phyloP scores from a whole-genome alignment of 92 coral and sea anemone species.

The Bergia sp. region DNA sequence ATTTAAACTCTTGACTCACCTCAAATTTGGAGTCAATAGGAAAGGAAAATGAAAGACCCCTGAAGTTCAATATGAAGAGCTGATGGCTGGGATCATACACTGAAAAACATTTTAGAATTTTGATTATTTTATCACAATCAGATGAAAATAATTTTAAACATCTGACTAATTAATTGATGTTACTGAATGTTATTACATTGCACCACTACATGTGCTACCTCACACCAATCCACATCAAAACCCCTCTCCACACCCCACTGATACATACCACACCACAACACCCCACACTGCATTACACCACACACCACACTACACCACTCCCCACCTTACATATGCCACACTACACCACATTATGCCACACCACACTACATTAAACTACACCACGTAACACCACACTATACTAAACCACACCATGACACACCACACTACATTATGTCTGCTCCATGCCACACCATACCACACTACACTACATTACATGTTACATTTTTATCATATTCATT shows the following conservation, averaged over 20 bases:
- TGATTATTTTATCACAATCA: not conserved
- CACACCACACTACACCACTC: not conserved
- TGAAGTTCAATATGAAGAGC: constrained; percentile 93
- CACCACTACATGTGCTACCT: not conserved
- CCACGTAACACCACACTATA: not conserved
- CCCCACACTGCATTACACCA: not conserved
- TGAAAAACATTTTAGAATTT: constrained; percentile 38
- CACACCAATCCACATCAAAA: not conserved
- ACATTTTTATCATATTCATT: no score
- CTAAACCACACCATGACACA: not conserved
- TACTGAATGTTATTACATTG: not conserved
- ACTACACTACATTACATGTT: not conserved
- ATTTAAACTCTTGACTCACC: constrained; percentile 58
- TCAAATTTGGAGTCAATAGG: constrained; percentile 99
- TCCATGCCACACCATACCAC: not conserved
- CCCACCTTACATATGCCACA: not conserved
- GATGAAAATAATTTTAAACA: not conserved
- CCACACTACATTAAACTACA: no score
- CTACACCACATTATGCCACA: not conserved
- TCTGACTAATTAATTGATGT: not conserved
- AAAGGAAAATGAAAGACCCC: constrained; percentile 95
- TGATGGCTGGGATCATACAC: constrained; percentile 98
- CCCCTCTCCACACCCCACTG: not conserved
- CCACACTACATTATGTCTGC: not conserved
- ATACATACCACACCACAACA: not conserved